These are phyloP conservation scores for Scaptomyza pallida DNA, from an alignment of 1,140 invertebrate species.

Conservation along the genomic window DNA sequence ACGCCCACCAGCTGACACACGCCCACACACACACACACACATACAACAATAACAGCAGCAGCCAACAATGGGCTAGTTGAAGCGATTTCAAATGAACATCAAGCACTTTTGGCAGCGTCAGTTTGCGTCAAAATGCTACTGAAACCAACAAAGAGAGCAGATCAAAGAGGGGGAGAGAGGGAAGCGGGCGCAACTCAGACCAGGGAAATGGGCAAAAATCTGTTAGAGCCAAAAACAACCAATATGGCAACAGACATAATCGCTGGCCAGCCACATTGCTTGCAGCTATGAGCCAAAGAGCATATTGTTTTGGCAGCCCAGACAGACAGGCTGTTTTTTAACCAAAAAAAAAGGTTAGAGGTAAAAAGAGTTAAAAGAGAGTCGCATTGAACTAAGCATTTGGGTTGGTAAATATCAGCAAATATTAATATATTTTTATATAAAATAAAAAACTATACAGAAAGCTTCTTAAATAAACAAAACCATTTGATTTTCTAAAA, in stretches of 20 bases:
- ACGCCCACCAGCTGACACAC: conserved; percentile 39
- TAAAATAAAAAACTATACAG: too few species aligned
- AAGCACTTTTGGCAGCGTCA: conserved; percentile 64
- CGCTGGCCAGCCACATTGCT: conserved; percentile 22
- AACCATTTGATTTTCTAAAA: too few species aligned
- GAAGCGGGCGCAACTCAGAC: too few species aligned
- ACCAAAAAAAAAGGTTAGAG: background rate
- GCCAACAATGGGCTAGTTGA: conserved; percentile 40
- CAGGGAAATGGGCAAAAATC: conserved; percentile 4
- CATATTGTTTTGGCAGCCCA: conserved; percentile 6
- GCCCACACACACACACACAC: conserved; percentile 11
- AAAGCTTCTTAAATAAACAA: too few species aligned
- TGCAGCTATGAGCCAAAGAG: conserved; percentile 12
- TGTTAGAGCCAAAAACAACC: conserved; percentile 49
- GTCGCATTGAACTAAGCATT: background rate
- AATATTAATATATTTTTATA: too few species aligned
- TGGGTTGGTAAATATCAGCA: too few species aligned
- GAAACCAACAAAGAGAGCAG: conserved; percentile 29
- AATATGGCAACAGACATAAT: conserved; percentile 71
- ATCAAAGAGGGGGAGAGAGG: too few species aligned
- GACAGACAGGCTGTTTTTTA: background rate
- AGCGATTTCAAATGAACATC: conserved; percentile 42
- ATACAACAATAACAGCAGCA: conserved; percentile 23
- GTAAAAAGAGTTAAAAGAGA: background rate
- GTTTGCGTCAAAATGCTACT: conserved; percentile 43